These are phyloP conservation scores for Chrysomallon squamiferum DNA, from an alignment of 1,140 invertebrate species.

Conservation along the genomic window DNA sequence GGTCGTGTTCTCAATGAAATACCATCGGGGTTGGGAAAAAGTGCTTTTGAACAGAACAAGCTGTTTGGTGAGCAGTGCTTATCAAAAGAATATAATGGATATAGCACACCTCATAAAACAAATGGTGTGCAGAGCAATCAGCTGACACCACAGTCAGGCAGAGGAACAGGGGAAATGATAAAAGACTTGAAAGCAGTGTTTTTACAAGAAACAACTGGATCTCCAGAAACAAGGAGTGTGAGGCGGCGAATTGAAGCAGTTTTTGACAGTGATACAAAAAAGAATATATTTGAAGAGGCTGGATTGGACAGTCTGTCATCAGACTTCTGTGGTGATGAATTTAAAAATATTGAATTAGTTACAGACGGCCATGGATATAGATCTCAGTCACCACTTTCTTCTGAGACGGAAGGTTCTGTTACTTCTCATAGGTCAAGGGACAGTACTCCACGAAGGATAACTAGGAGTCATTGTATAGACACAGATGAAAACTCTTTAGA, in stretches of 20 bases:
- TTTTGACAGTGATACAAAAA: background rate
- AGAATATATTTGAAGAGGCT: background rate
- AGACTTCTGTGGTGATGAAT: background rate
- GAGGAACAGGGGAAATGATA: background rate
- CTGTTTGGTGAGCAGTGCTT: conserved; percentile 21
- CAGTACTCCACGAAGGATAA: conserved; percentile 38
- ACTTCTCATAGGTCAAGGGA: conserved; percentile 14
- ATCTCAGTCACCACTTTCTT: conserved; percentile 31
- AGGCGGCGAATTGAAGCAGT: conserved; percentile 10
- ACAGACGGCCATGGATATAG: conserved; percentile 18
- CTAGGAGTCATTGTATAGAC: conserved; percentile 33
- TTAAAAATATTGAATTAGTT: conserved; percentile 10
- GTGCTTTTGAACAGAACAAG: conserved; percentile 27
- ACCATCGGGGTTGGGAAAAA: conserved; percentile 29
- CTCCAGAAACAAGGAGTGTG: conserved; percentile 22
- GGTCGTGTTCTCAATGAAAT: conserved; percentile 46
- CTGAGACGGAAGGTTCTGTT: conserved; percentile 13
- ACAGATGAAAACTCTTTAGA: conserved; percentile 4
- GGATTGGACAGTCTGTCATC: background rate
- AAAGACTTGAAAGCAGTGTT: background rate
- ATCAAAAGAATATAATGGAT: conserved; percentile 19
- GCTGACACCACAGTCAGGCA: background rate
- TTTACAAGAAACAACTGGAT: too few species aligned
- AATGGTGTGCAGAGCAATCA: background rate
- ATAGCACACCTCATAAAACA: conserved; percentile 16